These are phyloP conservation scores for Amyelois transitella DNA, from an alignment of 1,140 invertebrate genomes.

Conservation along the genomic window DNA sequence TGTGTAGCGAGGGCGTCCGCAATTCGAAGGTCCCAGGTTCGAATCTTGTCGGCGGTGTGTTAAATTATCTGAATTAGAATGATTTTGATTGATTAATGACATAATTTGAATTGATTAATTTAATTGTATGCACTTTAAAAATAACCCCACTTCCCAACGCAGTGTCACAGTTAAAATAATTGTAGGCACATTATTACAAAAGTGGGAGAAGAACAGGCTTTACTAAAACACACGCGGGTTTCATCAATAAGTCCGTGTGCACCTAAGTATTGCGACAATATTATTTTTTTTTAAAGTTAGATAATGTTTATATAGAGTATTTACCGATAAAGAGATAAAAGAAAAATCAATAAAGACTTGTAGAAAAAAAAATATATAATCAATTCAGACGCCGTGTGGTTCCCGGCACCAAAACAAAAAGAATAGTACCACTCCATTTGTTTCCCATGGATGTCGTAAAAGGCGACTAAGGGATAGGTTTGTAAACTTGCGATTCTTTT, in stretches of 20 bases:
- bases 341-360: too few species aligned
- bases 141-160: conserved; percentile 26
- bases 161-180: conserved; percentile 19
- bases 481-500: too few species aligned
- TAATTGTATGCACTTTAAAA: background rate
- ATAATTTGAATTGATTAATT: background rate
- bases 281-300: background rate
- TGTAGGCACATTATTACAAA: conserved; percentile 14
- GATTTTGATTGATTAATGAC: background rate
- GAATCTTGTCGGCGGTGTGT: background rate
- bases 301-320: background rate
- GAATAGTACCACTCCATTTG: too few species aligned
- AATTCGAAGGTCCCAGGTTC: background rate
- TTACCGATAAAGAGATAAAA: too few species aligned
- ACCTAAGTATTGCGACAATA: conserved; percentile 31
- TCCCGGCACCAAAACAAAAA: too few species aligned
- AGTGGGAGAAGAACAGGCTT: conserved; percentile 27
- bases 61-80: background rate
- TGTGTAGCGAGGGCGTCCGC: background rate
- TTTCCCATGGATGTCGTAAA: too few species aligned
- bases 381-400: too few species aligned
- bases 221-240: conserved; percentile 35
- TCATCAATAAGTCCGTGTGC: conserved; percentile 31
- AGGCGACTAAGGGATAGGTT: too few species aligned
- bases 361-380: too few species aligned